These are phyloP conservation scores for Stomorhina lunata DNA, from an alignment of 2,888 invertebrate species.

Conservation along the genomic window DNA sequence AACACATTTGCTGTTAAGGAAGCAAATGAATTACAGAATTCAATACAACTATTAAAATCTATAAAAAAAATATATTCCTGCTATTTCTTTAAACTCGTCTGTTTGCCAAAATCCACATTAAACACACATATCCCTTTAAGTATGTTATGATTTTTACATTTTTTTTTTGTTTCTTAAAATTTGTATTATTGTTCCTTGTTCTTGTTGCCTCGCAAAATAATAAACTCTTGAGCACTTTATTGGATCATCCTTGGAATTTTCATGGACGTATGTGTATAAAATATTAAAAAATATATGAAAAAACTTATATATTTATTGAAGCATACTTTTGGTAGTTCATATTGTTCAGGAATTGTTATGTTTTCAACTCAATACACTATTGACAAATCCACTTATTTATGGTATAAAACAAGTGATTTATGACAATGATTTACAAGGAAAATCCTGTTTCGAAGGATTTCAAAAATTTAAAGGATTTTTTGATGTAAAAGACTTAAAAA, in stretches of 20 bases:
- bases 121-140: conserved; percentile 66
- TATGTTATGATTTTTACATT: conserved; percentile 65
- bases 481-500: background rate
- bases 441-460: no score
- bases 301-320: conserved; percentile 29
- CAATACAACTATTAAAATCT: no score
- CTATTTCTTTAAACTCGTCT: conserved; percentile 12
- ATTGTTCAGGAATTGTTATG: conserved; percentile 26
- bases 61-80: background rate
- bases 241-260: conserved; percentile 72
- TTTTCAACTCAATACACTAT: conserved; percentile 46
- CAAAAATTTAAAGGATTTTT: background rate
- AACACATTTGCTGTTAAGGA: no score
- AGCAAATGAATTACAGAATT: no score
- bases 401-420: conserved; percentile 60
- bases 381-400: conserved; percentile 64
- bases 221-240: conserved; percentile 73
- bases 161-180: conserved; percentile 23
- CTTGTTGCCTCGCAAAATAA: conserved; percentile 2
- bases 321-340: conserved; percentile 50
- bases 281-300: conserved; percentile 16
- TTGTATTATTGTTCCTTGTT: conserved; percentile 1
- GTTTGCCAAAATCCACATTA: background rate
- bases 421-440: background rate
- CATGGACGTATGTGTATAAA: conserved; percentile 38